Evolutionary conservation across 2,113 vertebrate genomes (phyloP).

Genomic region (Collichthys lucidus): DNA sequence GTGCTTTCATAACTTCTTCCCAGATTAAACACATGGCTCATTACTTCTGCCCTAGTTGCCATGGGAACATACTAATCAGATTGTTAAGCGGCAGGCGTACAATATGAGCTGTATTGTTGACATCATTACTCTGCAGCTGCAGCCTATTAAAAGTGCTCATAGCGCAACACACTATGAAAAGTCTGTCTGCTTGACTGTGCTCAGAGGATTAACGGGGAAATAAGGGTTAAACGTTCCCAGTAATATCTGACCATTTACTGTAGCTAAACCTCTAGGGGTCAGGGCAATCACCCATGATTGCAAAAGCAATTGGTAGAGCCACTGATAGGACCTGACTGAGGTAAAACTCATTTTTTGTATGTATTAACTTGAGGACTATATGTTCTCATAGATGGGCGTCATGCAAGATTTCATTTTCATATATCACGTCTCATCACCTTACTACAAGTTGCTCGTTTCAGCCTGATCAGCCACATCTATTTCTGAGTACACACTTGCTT

Average conservation of each 20-base stretch:
- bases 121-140: constrained; percentile 17
- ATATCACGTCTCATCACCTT: not conserved
- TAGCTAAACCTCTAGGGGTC: too few relatives aligned
- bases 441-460: not conserved
- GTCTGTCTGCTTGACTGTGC: not conserved
- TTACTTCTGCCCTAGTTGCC: constrained; percentile 35
- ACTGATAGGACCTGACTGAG: too few relatives aligned
- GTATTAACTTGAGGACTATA: not conserved
- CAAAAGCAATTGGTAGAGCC: too few relatives aligned
- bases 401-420: not conserved
- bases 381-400: too few relatives aligned
- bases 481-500: not conserved
- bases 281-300: too few relatives aligned
- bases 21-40: constrained; percentile 4
- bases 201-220: not conserved
- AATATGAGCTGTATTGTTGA: constrained; percentile 28
- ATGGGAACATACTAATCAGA: constrained; percentile 58
- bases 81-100: not conserved
- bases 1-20: constrained; percentile 5
- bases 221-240: not conserved
- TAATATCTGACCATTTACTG: not conserved
- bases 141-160: constrained; percentile 16
- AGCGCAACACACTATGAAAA: constrained; percentile 1
- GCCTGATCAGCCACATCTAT: not conserved
- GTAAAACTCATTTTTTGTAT: not conserved